Conservation (phyloP, 2,797 vertebrate genomes). For the Malurus leucopterus region DNA sequence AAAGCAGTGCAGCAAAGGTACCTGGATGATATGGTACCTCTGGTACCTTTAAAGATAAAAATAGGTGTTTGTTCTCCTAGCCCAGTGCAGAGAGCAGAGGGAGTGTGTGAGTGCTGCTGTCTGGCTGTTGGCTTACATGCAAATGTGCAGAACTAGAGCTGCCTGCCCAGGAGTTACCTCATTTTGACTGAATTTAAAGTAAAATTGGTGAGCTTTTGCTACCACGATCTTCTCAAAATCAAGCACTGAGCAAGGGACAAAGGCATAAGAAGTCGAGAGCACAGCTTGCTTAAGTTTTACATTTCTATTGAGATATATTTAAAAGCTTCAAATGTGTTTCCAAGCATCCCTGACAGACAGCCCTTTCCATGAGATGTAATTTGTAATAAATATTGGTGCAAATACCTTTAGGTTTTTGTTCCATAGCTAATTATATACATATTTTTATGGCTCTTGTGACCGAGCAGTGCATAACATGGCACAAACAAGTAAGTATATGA, state of each 20-base stretch:
- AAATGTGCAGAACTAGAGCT: not conserved
- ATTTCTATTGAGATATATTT: not conserved
- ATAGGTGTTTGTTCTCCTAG: not conserved
- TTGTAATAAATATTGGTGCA: not conserved
- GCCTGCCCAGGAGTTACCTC: not conserved
- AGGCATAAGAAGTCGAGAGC: not conserved
- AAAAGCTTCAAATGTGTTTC: not conserved
- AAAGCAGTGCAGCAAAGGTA: not conserved
- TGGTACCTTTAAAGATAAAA: not conserved
- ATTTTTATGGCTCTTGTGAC: not conserved
- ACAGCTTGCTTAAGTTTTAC: not conserved
- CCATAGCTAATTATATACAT: not conserved
- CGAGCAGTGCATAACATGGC: not conserved
- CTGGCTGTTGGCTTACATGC: accelerated
- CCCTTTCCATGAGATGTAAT: not conserved
- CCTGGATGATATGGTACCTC: not conserved
- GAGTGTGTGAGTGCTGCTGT: not conserved
- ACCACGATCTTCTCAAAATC: not conserved
- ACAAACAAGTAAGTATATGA: not conserved
- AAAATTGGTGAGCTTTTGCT: not conserved
- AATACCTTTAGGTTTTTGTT: not conserved
- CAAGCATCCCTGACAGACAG: not conserved
- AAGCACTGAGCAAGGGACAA: not conserved
- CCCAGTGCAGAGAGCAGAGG: not conserved
- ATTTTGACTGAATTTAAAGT: not conserved